Evolutionary conservation across 2,113 vertebrate genomes (phyloP), one percentile per base, ranked within the genome.

Genomic region (Amia ocellicauda): DNA sequence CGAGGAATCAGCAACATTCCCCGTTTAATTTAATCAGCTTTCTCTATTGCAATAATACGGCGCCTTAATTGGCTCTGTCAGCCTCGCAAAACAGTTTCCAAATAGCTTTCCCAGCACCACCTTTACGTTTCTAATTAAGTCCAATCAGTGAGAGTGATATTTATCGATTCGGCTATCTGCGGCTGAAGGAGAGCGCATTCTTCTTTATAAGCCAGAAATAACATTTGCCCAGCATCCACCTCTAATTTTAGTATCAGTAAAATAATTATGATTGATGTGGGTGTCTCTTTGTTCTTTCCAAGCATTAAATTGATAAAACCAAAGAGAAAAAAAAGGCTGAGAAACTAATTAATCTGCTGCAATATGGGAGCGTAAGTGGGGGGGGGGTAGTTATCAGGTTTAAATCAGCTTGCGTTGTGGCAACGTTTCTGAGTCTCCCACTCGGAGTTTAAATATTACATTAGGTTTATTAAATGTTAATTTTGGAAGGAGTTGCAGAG

Each of bases 181-280:
- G 60, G 76, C 67, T 74, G 72, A 84, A 85, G 78, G 75, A 83
- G 80, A 80, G 64, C 49, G 63, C 55, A 71, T 67, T 77, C 65
- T 53, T 56, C 40, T 58, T 64, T 60, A 70, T 50, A 27, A 5
- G 47, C 49, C 43, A 42, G 64, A 28, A 42, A 49, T 58, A 72
- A 63, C 68, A 70, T 66, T 76, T 68, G 52, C 59, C 49, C 40
- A 29, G 42, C 47, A 56, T 61, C 60, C 28, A 36, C 56, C 28
- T 69, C 72, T 82, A 80, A 85, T 79, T 85, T 85, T 83, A 81
- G 76, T 51, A 74, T 70, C 64, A 68, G 78, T 73, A 74, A 77
- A 88, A 80, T 84, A 85, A 87, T 84, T 81, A 84, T 83, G 82
- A 87, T 80, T 79, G 77, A 87, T 82, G 78, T 74, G 84, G 80